Percentiles rank a stretch among this genome's conserved stretches.
Evolutionary conservation across 2,797 vertebrate species (phyloP).

Genomic region (Coregonus ussuriensis): DNA sequence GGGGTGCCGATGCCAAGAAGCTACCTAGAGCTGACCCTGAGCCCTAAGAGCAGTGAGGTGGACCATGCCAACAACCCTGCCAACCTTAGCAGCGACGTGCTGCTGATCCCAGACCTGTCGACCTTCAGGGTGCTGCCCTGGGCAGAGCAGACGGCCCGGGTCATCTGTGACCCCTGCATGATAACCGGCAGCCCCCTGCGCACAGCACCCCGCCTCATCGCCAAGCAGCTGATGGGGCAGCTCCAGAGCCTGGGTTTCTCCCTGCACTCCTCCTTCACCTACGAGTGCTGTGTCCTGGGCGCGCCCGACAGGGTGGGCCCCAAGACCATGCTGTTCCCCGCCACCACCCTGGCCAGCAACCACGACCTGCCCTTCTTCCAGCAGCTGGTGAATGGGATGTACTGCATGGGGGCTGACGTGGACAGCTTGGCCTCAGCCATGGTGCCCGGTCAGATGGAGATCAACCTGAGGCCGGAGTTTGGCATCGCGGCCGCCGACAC

Average conservation of each 20-base stretch:
- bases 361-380: constrained; percentile 90
- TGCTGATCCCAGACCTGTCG: constrained; percentile 87
- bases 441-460: constrained; percentile 91
- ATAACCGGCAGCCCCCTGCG: constrained; percentile 81
- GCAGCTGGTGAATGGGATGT: constrained; percentile 89
- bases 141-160: constrained; percentile 87
- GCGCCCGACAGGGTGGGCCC: constrained; percentile 86
- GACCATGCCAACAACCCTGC: constrained; percentile 78
- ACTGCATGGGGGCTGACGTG: constrained; percentile 86
- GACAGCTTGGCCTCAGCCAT: constrained; percentile 90
- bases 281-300: constrained; percentile 89
- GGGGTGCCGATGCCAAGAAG: constrained; percentile 90
- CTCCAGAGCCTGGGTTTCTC: constrained; percentile 86
- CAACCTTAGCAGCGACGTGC: constrained; percentile 88
- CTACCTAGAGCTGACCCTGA: constrained; percentile 88
- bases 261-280: constrained; percentile 86
- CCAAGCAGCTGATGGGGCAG: constrained; percentile 84
- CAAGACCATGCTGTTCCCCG: constrained; percentile 88
- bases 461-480: constrained; percentile 86
- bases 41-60: constrained; percentile 83
- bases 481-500: constrained; percentile 87
- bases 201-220: constrained; percentile 88
- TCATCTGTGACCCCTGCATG: constrained; percentile 92
- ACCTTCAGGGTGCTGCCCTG: constrained; percentile 88
- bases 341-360: constrained; percentile 84